Evolutionary conservation across 2,113 vertebrate species (phyloP), one percentile per base, ranked within the genome.

Genomic region (Leucopsar rothschildi): DNA sequence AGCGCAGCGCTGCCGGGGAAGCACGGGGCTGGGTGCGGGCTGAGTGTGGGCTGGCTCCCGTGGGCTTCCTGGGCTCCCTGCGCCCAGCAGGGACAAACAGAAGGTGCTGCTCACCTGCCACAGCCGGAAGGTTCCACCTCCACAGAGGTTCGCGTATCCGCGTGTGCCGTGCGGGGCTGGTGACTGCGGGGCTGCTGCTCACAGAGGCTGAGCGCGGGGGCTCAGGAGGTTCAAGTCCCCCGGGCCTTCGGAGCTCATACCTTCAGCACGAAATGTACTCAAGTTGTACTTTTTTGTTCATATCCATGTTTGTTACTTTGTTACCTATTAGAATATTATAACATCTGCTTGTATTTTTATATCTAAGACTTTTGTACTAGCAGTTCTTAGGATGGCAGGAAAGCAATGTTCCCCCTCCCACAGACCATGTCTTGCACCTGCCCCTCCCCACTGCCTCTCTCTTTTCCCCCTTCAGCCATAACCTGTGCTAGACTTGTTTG

Each of bases 71-170:
- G 19, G 76, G n/a, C 21, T 42, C 7, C 2, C 55, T 5, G 27
- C 19, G 31, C 25, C 55, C 2, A 4, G 2, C 20, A 6, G 17
- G 9, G 2, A 0, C 10, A 0, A 11, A 0, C 1, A 5, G 11
- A 15, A 18, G n/a, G 18, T 2, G 13, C 45, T 5, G 68, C 4
- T 35, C 47, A 5, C 25, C 13, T 4, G 25, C 5, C 15, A 0
- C 0, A 25, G 60, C 5, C 33, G 2, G 39, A 42, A 17, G 39
- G 10, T 39, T 39, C 39, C 39, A 39, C 39, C 39, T 39, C 39
- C 39, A 39, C 39, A 39, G 6, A 35, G 16, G 35, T 7, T 40
- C 19, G 2, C 27, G 0, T 1, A 1, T 5, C 15, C 3, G 0
- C 45, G 18, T 18, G 4, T 2, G 27, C 65, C 6, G 4, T 28